Evolutionary conservation across 2,888 invertebrate species (phyloP).

Genomic region (Thumatha senex): DNA sequence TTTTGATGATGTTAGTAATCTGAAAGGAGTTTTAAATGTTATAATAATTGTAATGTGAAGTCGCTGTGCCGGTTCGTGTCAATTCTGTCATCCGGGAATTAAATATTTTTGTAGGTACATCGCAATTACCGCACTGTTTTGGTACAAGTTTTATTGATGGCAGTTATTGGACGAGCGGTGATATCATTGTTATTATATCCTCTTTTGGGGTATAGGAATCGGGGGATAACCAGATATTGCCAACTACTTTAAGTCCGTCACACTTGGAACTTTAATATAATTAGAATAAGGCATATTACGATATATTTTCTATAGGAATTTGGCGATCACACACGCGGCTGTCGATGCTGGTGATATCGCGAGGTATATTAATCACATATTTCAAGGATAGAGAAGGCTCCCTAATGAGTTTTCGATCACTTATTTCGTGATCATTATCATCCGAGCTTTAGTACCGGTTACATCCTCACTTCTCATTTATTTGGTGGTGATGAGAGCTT

Average conservation of each 20-base stretch:
- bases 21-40: conserved; percentile 19
- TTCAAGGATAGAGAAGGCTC: no score
- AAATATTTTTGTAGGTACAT: conserved; percentile 38
- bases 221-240: conserved; percentile 25
- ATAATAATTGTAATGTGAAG: conserved; percentile 34
- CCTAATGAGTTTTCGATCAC: no score
- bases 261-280: no score
- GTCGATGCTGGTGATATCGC: no score
- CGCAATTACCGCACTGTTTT: conserved; percentile 27
- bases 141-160: conserved; percentile 33
- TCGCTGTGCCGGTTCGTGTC: conserved; percentile 24
- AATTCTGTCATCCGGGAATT: conserved; percentile 33
- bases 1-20: conserved; percentile 20
- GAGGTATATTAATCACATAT: no score
- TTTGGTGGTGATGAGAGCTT: no score
- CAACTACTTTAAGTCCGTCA: conserved; percentile 4
- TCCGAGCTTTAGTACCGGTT: no score
- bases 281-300: no score
- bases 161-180: conserved; percentile 32
- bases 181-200: conserved; percentile 26
- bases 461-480: no score
- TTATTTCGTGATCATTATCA: no score
- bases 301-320: no score
- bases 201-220: conserved; percentile 31
- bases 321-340: no score